Evolutionary conservation across 2,113 vertebrate species (phyloP).

Genomic region (Ia io): DNA sequence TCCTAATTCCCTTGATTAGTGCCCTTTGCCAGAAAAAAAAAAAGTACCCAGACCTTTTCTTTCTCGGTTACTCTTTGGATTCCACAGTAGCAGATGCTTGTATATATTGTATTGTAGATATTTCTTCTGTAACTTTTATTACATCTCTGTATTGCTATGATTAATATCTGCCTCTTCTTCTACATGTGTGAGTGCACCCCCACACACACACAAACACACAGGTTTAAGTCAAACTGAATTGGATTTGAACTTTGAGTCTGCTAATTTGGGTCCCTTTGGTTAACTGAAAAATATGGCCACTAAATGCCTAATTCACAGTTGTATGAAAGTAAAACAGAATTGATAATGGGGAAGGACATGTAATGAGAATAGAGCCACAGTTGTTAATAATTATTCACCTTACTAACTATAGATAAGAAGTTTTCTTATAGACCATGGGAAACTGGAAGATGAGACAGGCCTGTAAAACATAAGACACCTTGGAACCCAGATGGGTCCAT

Average conservation of each 20-base stretch:
- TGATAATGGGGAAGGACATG: too few species aligned
- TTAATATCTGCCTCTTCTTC: not conserved
- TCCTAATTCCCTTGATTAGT: not conserved
- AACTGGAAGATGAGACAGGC: too few species aligned
- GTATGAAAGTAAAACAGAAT: not conserved
- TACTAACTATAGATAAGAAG: too few species aligned
- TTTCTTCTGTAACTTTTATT: not conserved
- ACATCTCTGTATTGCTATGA: not conserved
- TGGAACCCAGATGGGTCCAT: too few species aligned
- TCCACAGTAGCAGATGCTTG: not conserved
- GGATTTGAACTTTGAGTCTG: not conserved
- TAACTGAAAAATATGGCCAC: constrained; percentile 7
- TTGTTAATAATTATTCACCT: too few species aligned
- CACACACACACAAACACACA: not conserved
- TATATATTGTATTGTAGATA: not conserved
- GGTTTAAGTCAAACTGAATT: not conserved
- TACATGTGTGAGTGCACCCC: too few species aligned
- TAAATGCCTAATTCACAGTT: not conserved
- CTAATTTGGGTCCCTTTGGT: not conserved
- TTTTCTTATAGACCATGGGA: too few species aligned
- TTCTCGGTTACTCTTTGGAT: not conserved
- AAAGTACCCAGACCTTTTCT: not conserved
- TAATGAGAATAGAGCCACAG: too few species aligned
- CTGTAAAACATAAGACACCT: too few species aligned
- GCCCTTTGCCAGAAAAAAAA: not conserved